phyloP scores from a whole-genome alignment of 1,140 invertebrate genomes.

The Coboldia fuscipes region DNA sequence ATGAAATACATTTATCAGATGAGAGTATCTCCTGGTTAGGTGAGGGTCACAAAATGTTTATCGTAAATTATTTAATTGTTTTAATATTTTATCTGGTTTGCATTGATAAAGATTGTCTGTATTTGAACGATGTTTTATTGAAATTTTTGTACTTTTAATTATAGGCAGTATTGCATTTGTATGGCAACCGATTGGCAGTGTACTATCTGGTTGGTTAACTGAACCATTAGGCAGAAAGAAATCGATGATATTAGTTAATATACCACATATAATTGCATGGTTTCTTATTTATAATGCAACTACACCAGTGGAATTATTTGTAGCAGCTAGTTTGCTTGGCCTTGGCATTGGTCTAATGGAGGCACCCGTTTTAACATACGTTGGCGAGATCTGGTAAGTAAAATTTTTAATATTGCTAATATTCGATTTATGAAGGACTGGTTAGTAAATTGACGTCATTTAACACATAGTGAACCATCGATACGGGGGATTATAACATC shows the following conservation, averaged over 20 bases:
- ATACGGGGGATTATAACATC: conserved; percentile 42
- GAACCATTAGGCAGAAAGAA: conserved; percentile 38
- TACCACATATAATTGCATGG: conserved; percentile 44
- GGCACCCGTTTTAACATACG: conserved; percentile 28
- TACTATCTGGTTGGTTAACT: conserved; percentile 38
- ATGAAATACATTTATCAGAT: conserved; percentile 27
- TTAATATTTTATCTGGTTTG: background rate
- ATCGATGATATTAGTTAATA: conserved; percentile 38
- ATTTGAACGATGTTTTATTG: too few species aligned
- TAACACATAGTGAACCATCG: conserved; percentile 30
- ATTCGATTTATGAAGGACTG: too few species aligned
- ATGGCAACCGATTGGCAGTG: conserved; percentile 41
- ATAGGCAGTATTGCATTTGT: conserved; percentile 46
- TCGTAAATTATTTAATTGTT: background rate
- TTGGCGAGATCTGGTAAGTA: conserved; percentile 26
- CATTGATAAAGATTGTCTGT: background rate
- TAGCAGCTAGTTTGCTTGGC: conserved; percentile 8
- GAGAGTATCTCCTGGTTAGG: conserved; percentile 50
- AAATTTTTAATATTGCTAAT: background rate
- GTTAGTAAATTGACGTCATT: background rate
- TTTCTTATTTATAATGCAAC: conserved; percentile 32
- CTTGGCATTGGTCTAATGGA: conserved; percentile 30
- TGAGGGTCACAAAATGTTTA: conserved; percentile 15
- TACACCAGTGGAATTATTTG: conserved; percentile 23
- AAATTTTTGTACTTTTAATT: conserved; percentile 8